Evolutionary conservation across 2,888 invertebrate genomes (phyloP), one percentile per base, ranked within the genome.

Genomic region (Heterodera filipjevi): DNA sequence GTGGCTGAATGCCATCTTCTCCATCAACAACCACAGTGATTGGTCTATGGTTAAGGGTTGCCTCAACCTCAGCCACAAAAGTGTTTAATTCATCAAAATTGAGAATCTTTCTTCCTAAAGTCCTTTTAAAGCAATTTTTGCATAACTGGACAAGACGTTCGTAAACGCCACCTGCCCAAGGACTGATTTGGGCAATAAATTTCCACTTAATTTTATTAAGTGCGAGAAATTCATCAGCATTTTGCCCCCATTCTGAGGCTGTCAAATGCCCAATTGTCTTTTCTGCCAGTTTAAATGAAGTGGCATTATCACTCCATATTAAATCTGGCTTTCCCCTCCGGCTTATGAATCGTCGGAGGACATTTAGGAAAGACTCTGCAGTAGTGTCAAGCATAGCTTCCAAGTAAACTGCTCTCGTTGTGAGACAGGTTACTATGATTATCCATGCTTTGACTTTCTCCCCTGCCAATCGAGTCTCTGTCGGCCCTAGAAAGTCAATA

Each of bases 211-310:
- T 59, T 59, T 59, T 59, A 8, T 27, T 59, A 27, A 59, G 59
- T 19, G 59, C 59, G 2, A 59, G 5, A 22, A 59, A 59, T n/a
- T 59, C 59, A 5, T 59, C n/a, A 2, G 27, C 3, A 6, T 59
- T 3, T 27, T 59, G 59, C 3, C 5, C 59, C 8, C 8, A 2
- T 59, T 12, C 59, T 2, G 59, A 27, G 1, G n/a, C 27, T 5
- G 59, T 27, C n/a, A 59, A 27, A 27, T 22, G n/a, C 10, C 12
- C 59, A 8, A 59, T 8, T 12, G 74, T 72, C 12, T 76, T 76
- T 12, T 49, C 22, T n/a, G 59, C 80, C 75, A 6, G 30, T 75
- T 0, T 90, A 90, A 35, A 87, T 79, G 8, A 90, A 88, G 30
- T 87, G 78, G 53, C 89, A 79, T 0, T 86, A 83, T 32, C 89